A percentile compares a stretch with the other conserved stretches of the same genome.
Evolutionary conservation across 2,797 vertebrate genomes (phyloP).

Genomic region (Nothura maculosa): DNA sequence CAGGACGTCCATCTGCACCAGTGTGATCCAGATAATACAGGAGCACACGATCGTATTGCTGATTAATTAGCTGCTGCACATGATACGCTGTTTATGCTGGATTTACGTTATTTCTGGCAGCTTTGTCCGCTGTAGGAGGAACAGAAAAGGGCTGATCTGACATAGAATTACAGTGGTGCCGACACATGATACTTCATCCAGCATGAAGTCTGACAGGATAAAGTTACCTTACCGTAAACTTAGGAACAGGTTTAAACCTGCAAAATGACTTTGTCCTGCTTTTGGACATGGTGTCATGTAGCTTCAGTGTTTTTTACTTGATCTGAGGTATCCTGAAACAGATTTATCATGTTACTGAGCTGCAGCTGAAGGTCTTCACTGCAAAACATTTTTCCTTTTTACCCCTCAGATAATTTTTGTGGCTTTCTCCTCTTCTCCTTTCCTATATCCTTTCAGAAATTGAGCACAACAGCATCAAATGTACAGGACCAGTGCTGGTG

Average conservation of each 20-base stretch:
- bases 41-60: not conserved
- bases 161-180: not conserved
- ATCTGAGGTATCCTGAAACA: not conserved
- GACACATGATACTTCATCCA: not conserved
- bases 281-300: not conserved
- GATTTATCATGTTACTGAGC: not conserved
- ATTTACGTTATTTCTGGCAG: conserved; percentile 12
- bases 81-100: not conserved
- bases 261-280: conserved; percentile 11
- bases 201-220: not conserved
- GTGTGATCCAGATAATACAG: not conserved
- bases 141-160: not conserved
- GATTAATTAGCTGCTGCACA: not conserved
- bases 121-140: not conserved
- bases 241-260: conserved; percentile 22
- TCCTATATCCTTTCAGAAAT: not conserved
- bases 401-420: not conserved
- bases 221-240: conserved; percentile 46
- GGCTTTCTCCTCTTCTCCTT: not conserved
- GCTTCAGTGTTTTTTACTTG: not conserved
- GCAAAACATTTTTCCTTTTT: not conserved
- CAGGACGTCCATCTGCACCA: not conserved
- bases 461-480: not conserved
- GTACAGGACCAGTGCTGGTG: not conserved
- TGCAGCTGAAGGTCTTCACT: not conserved